Evolutionary conservation across 2,113 vertebrate species (phyloP).

Genomic region (Phalacrocorax carbo): DNA sequence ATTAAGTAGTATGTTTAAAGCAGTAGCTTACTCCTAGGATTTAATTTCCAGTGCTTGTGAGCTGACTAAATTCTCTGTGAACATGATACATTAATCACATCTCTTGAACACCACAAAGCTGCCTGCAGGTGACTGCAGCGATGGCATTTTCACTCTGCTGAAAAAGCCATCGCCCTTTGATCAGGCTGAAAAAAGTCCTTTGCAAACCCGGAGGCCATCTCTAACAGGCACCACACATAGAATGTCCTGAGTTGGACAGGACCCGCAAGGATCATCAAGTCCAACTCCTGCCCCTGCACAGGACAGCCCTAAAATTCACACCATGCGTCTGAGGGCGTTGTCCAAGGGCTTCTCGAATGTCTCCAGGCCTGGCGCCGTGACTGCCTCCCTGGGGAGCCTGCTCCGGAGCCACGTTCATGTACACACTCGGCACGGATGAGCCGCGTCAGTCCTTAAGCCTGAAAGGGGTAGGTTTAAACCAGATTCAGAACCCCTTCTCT

Average conservation of each 20-base stretch:
- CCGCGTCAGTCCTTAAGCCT: background rate
- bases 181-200: background rate
- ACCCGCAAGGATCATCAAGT: too few species aligned
- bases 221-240: background rate
- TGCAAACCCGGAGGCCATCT: background rate
- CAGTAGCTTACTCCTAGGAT: background rate
- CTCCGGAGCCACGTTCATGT: rapidly evolving
- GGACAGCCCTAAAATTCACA: too few species aligned
- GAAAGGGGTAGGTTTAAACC: background rate
- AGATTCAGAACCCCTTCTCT: background rate
- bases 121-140: rapidly evolving
- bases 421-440: rapidly evolving
- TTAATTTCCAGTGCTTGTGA: background rate
- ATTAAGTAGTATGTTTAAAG: background rate
- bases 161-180: background rate
- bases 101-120: background rate
- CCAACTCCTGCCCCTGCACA: too few species aligned
- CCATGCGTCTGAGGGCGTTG: too few species aligned
- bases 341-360: too few species aligned
- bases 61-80: background rate
- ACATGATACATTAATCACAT: rapidly evolving
- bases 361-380: too few species aligned
- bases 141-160: background rate
- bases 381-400: too few species aligned
- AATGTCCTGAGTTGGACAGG: too few species aligned